phyloP scores from a whole-genome alignment of 2,888 invertebrate genomes.

The Exephanes ischioxanthus region DNA sequence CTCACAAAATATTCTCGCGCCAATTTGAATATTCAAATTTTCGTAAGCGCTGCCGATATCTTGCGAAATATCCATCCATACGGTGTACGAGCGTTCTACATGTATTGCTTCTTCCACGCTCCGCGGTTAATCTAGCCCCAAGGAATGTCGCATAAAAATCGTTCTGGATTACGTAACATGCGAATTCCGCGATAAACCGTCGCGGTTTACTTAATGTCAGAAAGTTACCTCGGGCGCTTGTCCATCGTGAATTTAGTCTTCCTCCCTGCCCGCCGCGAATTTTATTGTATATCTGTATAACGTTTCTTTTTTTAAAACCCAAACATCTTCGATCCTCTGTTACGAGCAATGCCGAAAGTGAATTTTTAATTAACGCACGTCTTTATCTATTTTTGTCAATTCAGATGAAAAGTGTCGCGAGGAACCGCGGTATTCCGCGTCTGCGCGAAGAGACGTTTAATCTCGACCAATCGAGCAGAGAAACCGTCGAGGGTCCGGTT shows the following conservation, averaged over 20 bases:
- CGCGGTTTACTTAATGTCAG: constrained; percentile 26
- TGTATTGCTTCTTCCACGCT: constrained; percentile 21
- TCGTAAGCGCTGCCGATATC: constrained; percentile 14
- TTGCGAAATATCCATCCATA: constrained; percentile 41
- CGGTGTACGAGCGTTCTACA: not conserved
- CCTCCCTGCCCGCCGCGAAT: not conserved
- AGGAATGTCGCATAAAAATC: constrained; percentile 62
- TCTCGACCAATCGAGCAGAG: constrained; percentile 59
- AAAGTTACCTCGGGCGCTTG: constrained; percentile 17
- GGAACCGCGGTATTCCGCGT: constrained; percentile 65
- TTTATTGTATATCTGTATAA: too few species aligned
- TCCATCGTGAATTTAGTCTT: not conserved
- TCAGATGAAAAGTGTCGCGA: constrained; percentile 39
- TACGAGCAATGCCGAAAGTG: not conserved
- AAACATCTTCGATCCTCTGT: not conserved
- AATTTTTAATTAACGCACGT: not conserved
- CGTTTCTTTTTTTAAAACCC: not conserved
- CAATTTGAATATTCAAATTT: constrained; percentile 62
- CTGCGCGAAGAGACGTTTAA: constrained; percentile 65
- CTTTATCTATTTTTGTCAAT: constrained; percentile 15
- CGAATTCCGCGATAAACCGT: constrained; percentile 39
- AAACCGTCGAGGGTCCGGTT: constrained; percentile 32
- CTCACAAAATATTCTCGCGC: constrained; percentile 7
- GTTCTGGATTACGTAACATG: constrained; percentile 58
- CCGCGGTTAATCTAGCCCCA: constrained; percentile 46